Evolutionary conservation across 2,888 invertebrate genomes (phyloP).

Genomic region (Dasypolia templi): DNA sequence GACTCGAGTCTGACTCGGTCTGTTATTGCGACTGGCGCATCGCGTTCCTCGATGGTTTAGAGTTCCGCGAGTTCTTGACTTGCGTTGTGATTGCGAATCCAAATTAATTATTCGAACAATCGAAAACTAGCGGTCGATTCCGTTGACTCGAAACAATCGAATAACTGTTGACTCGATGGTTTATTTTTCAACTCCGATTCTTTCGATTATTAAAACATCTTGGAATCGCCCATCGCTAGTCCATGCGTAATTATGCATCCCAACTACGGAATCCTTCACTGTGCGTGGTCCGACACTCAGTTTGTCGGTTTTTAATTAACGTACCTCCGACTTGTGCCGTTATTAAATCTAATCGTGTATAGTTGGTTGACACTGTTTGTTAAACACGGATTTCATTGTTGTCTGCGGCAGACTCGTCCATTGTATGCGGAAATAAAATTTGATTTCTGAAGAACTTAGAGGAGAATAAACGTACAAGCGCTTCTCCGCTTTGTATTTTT

Average conservation of each 20-base stretch:
- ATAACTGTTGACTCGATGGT: too few relatives aligned
- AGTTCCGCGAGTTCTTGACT: too few relatives aligned
- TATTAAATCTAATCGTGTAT: constrained; percentile 57
- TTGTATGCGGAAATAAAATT: constrained; percentile 26
- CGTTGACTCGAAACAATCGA: too few relatives aligned
- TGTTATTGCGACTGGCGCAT: too few relatives aligned
- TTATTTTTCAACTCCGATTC: too few relatives aligned
- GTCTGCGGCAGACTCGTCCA: constrained; percentile 29
- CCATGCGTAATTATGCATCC: background rate
- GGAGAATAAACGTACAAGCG: background rate
- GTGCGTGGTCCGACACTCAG: background rate
- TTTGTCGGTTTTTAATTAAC: constrained; percentile 33
- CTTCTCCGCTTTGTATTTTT: background rate
- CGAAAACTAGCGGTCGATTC: too few relatives aligned
- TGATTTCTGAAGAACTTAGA: constrained; percentile 38
- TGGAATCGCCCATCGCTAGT: too few relatives aligned
- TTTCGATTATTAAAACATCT: too few relatives aligned
- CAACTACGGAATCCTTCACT: background rate
- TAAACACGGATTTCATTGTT: constrained; percentile 53
- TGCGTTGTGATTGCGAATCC: too few relatives aligned
- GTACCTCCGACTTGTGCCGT: constrained; percentile 26
- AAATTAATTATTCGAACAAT: too few relatives aligned
- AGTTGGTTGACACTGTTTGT: constrained; percentile 48
- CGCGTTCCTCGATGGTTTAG: too few relatives aligned
- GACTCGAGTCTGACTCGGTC: too few relatives aligned